A percentile compares a stretch with the other conserved stretches of the same genome.
phyloP scores from a whole-genome alignment of 1,140 invertebrate species.

The Coenobita brevimanus region DNA sequence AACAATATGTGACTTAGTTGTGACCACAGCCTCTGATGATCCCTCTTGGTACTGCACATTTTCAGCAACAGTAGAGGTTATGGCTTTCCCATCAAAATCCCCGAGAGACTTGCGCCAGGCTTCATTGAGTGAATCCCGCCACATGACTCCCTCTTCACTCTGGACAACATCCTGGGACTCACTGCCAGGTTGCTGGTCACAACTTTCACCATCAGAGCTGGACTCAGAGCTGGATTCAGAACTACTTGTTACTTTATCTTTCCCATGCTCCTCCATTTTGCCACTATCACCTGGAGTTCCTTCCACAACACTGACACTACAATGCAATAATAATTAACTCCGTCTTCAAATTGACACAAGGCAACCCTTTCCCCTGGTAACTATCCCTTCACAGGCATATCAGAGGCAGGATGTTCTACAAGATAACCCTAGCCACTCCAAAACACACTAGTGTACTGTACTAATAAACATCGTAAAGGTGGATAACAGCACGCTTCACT shows the following conservation, averaged over 20 bases:
- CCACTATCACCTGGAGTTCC: not conserved
- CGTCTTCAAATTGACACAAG: no score
- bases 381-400: not conserved
- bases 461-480: no score
- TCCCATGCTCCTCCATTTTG: not conserved
- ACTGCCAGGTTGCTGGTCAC: no score
- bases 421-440: no score
- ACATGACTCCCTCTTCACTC: not conserved
- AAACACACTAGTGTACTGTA: no score
- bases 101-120: constrained; percentile 34
- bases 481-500: no score
- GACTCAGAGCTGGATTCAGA: not conserved
- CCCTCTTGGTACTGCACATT: no score
- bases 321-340: not conserved
- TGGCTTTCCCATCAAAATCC: not conserved
- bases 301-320: not conserved
- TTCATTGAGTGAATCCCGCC: constrained; percentile 12
- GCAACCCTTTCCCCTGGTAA: not conserved
- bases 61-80: not conserved
- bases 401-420: constrained; percentile 25
- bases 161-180: not conserved
- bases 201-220: not conserved
- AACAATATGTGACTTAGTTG: not conserved
- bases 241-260: not conserved
- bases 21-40: not conserved